Base-by-base conservation (phyloP, 2,888 invertebrate genomes). In the Agrotis ipsilon region DNA sequence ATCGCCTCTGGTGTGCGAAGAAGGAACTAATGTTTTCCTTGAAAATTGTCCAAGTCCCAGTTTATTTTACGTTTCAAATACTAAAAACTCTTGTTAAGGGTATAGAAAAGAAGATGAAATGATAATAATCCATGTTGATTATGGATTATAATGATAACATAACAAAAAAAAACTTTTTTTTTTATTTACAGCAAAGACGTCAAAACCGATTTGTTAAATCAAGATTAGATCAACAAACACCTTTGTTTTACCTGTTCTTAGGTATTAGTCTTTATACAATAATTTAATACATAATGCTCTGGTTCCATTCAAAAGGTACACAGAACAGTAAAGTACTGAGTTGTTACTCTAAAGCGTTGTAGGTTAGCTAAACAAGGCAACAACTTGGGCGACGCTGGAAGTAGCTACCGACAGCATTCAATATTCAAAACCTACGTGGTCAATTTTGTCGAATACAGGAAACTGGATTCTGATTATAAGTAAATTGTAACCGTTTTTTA, bases 231-330 rank as follows among this genome's bases (percentile, higher is more conserved):
- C n/a, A 63, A 46, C 18, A 58, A 43, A 49, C 55, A 49, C 18
- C n/a, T 32, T 52, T 54, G 54, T 62, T 19, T 54, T 45, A 49
- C 70, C 58, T 58, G 43, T 51, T 61, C 27, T 46, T 46, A 19
- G 21, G 9, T 2, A 7, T 0, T 27, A 58, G 48, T 49, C 58
- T 60, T 64, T 27, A 58, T 78, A 63, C 59, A 60, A 48, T 32
- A 32, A 63, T 78, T n/a, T 55, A 72, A 76, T 78, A 72, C n/a
- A 67, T 43, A 73, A 76, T 72, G 78, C 43, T 19, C 21, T 3
- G 7, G 46, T 67, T 52, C 19, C 39, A 60, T 72, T 72, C 59
- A 68, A 52, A 11, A 55, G 32, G 39, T 48, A 62, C 32, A 55
- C 68, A 32, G 46, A 55, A 63, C 5, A 13, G 14, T 68, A 58